phyloP scores from a whole-genome alignment of 1,140 invertebrate genomes.

The Telenomus remus region DNA sequence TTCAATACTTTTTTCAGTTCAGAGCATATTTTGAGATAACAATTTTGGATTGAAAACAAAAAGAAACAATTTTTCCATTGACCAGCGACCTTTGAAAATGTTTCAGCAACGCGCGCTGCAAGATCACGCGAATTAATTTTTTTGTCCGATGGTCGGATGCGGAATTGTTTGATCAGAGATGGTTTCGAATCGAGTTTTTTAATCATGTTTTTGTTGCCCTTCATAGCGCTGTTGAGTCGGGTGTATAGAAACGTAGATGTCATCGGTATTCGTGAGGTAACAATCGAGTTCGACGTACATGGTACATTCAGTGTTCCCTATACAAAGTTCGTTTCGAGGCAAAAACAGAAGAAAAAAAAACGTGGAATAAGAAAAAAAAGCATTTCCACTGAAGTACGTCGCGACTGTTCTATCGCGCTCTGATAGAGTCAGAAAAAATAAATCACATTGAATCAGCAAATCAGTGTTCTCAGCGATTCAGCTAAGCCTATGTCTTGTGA shows the following conservation, averaged over 20 bases:
- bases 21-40: too few relatives aligned
- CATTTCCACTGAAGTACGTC: neutral
- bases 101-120: too few relatives aligned
- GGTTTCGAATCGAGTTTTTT: conserved; percentile 20
- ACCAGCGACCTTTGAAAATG: too few relatives aligned
- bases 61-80: too few relatives aligned
- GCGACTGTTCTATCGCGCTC: too few relatives aligned
- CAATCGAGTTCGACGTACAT: conserved; percentile 49
- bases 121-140: too few relatives aligned
- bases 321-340: conserved; percentile 22
- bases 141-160: neutral
- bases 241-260: conserved; percentile 51
- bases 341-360: conserved; percentile 18
- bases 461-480: too few relatives aligned
- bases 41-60: too few relatives aligned
- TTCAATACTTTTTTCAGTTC: too few relatives aligned
- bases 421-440: too few relatives aligned
- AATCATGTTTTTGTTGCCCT: conserved; percentile 12
- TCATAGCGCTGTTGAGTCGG: conserved; percentile 32
- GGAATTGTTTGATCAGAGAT: conserved; percentile 1
- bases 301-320: conserved; percentile 40
- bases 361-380: conserved; percentile 2
- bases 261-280: conserved; percentile 42
- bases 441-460: too few relatives aligned
- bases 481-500: too few relatives aligned